Base-by-base conservation (phyloP, 2,888 invertebrate species). In the Rhaphigaster nebulosa region DNA sequence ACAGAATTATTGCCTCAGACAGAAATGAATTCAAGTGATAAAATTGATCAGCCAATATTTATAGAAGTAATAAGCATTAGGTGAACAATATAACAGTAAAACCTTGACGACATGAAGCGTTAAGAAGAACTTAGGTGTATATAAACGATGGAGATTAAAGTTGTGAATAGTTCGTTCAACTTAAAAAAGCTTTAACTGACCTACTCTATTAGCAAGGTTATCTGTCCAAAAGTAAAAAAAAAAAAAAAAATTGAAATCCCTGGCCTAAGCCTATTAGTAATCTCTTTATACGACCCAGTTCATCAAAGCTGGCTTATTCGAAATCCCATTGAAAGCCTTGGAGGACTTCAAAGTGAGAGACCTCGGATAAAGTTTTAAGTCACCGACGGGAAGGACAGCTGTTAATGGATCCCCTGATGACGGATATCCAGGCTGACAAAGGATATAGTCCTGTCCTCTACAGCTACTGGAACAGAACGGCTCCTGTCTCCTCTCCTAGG, bases 381-480 rank as follows among this genome's bases (percentile, higher is more conserved):
- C 70, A 76, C 34, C 70, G 70, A 0, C 20, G 70, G n/a, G 38
- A 20, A 18, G 70, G 70, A 76, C 70, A 76, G 70, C 70, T 76
- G 70, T 26, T 76, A 76, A 76, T 76, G 70, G 70, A 76, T 1
- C 56, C 29, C 65, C 65, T 38, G 70, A 76, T 76, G 70, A 76
- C 70, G 70, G 70, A 76, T 76, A 76, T 76, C 70, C 70, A 76
- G 20, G 34, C 34, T 76, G 70, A 76, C 70, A 76, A 76, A 76
- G 70, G 70, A 76, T 34, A 76, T 34, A 76, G 70, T 38, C 70
- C 70, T 76, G 70, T 76, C 70, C 10, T 34, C 70, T 38, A 34
- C 70, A 76, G 70, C 70, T 13, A 20, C 70, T 76, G 70, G 34
- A 20, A 76, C 20, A 10, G 70, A 76, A 76, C 2, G 34, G 34